phyloP scores from a whole-genome alignment of 1,140 invertebrate genomes.

The Neotoxoptera formosana region DNA sequence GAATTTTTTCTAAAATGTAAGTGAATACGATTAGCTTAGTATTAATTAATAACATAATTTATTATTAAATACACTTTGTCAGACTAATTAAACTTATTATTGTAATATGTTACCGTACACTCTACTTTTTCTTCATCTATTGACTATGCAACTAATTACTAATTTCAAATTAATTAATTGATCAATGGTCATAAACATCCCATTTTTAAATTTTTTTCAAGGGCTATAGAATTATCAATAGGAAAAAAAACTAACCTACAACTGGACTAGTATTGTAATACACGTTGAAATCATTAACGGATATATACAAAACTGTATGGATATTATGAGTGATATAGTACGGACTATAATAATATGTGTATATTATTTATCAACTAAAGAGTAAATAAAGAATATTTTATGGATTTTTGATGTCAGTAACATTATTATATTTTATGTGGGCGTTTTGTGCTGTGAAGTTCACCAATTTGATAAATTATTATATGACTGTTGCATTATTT shows the following conservation, averaged over 20 bases:
- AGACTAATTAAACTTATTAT: background rate
- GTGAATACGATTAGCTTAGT: background rate
- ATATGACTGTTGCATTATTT: background rate
- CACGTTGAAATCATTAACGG: background rate
- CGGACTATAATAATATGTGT: background rate
- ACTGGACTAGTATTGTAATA: background rate
- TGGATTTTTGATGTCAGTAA: background rate
- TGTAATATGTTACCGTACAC: background rate
- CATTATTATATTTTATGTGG: background rate
- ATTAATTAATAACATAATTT: background rate
- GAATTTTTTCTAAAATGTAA: background rate
- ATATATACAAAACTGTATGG: background rate
- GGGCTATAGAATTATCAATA: background rate
- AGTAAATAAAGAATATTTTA: background rate
- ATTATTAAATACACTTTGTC: background rate
- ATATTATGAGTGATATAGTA: background rate
- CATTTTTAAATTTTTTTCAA: conserved; percentile 4
- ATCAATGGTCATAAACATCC: background rate
- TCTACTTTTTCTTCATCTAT: background rate
- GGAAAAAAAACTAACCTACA: background rate
- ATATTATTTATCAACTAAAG: background rate
- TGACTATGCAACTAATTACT: background rate
- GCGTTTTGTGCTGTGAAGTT: background rate
- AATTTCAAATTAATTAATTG: background rate
- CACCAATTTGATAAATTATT: background rate